Evolutionary conservation across 2,797 vertebrate species (phyloP).

Genomic region (Intellagama lesueurii): DNA sequence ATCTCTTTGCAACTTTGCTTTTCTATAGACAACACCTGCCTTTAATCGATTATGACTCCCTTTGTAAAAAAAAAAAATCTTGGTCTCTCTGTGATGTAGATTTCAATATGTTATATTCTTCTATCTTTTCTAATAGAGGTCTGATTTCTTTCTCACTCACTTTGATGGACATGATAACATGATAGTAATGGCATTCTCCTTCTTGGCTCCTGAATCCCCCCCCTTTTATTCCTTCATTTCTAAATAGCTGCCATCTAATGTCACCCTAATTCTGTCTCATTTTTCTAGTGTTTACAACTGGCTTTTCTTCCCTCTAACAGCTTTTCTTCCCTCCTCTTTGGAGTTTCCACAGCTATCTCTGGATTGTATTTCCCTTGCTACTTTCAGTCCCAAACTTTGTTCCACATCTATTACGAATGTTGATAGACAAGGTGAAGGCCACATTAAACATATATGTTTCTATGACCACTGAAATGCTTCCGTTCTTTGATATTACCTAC

Average conservation of each 20-base stretch:
- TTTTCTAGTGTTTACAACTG: neutral
- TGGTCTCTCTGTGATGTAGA: neutral
- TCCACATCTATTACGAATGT: neutral
- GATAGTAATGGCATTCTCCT: neutral
- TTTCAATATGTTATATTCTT: neutral
- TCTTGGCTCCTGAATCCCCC: neutral
- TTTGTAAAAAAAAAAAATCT: too few relatives aligned
- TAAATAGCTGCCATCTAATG: neutral
- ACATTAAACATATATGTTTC: neutral
- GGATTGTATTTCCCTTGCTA: neutral
- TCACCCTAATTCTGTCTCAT: too few relatives aligned
- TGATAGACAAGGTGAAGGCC: neutral
- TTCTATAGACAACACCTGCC: too few relatives aligned
- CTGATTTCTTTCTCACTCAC: neutral
- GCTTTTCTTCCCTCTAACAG: neutral
- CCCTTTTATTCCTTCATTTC: neutral
- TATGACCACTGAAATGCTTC: neutral
- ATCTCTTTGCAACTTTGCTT: too few relatives aligned
- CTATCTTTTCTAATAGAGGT: neutral
- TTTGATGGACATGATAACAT: neutral
- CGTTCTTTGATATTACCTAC: neutral
- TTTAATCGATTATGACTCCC: too few relatives aligned
- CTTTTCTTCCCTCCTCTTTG: neutral
- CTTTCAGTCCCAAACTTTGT: neutral
- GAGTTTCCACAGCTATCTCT: neutral